Evolutionary conservation across 2,113 vertebrate genomes (phyloP).

Genomic region (Chauna torquata): DNA sequence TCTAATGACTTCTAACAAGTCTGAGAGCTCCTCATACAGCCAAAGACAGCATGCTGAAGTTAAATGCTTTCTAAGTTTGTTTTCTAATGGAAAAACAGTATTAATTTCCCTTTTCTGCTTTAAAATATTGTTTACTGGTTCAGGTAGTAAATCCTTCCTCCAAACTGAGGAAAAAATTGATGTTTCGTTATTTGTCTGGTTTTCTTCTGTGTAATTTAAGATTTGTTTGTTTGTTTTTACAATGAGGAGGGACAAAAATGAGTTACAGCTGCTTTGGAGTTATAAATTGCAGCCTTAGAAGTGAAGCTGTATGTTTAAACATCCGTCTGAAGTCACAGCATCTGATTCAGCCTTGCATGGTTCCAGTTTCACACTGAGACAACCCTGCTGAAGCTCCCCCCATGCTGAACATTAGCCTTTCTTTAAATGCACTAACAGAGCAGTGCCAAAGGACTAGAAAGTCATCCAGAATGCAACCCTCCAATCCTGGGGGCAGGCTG

Average conservation of each 20-base stretch:
- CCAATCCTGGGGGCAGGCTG: not conserved
- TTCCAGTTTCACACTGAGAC: not conserved
- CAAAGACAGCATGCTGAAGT: not conserved
- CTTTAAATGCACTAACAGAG: not conserved
- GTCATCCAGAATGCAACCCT: not conserved
- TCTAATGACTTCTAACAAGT: not conserved
- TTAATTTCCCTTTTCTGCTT: not conserved
- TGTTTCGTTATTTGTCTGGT: not conserved
- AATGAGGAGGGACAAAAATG: not conserved
- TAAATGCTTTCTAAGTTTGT: not conserved
- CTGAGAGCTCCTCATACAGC: not conserved
- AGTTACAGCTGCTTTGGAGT: not conserved
- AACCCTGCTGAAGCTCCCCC: not conserved
- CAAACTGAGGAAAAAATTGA: not conserved
- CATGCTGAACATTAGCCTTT: not conserved
- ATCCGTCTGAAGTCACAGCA: not conserved
- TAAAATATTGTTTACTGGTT: not conserved
- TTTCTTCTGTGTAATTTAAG: not conserved
- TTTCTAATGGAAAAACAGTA: not conserved
- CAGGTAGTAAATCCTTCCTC: not conserved
- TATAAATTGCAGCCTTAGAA: not conserved
- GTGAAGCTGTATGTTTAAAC: not conserved
- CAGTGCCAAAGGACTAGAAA: not conserved
- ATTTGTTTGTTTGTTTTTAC: not conserved
- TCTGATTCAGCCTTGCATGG: not conserved